Evolutionary conservation across 2,888 invertebrate genomes (phyloP).

Genomic region (Diarsia mendica): DNA sequence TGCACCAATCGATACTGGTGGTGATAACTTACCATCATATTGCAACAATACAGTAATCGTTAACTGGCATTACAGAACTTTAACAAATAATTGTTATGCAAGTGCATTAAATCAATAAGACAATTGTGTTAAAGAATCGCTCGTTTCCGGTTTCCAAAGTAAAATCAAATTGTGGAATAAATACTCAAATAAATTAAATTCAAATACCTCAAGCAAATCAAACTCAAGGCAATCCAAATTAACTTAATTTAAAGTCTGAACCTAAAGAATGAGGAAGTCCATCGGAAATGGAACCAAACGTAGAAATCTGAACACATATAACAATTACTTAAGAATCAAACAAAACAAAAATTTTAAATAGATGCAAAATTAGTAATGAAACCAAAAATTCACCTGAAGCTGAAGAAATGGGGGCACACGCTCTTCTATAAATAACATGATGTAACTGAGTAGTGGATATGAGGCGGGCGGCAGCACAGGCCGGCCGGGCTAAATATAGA

Average conservation of each 20-base stretch:
- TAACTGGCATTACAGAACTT: conserved; percentile 6
- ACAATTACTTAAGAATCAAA: conserved; percentile 9
- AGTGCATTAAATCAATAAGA: conserved; percentile 14
- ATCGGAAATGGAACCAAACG: background rate
- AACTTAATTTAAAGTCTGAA: background rate
- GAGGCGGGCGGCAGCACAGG: conserved; percentile 72
- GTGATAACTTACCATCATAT: conserved; percentile 15
- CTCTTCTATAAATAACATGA: conserved; percentile 78
- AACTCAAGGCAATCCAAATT: background rate
- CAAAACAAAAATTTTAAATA: conserved; percentile 25
- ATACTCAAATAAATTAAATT: background rate
- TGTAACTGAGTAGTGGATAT: conserved; percentile 74
- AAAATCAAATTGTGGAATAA: background rate
- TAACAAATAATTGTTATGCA: conserved; percentile 1
- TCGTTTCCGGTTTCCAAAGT: background rate
- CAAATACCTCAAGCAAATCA: conserved; percentile 1
- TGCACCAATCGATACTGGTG: conserved; percentile 39
- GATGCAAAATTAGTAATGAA: conserved; percentile 17
- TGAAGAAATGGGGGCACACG: conserved; percentile 70
- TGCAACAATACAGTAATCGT: conserved; percentile 7
- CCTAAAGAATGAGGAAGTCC: background rate
- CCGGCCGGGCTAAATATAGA: conserved; percentile 82
- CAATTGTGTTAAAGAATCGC: background rate
- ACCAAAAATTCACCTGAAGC: conserved; percentile 51
- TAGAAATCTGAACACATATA: background rate